Evolutionary conservation across 2,888 invertebrate species (phyloP).

Genomic region (Nesidiocoris tenuis): DNA sequence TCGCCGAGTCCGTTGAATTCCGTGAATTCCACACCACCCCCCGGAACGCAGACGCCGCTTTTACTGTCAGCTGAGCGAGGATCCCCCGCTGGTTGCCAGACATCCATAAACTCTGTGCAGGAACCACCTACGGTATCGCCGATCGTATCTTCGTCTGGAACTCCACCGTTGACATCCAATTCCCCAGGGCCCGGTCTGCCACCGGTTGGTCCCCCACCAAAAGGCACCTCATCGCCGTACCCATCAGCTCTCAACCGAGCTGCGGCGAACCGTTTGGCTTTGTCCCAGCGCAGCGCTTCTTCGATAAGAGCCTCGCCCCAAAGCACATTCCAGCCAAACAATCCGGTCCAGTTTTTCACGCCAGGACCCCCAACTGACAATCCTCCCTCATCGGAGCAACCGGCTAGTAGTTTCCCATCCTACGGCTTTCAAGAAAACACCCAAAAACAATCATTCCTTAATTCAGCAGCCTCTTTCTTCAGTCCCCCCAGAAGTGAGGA

Average conservation of each 20-base stretch:
- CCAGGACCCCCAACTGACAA: slow-evolving; percentile 13
- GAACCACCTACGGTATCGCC: background rate
- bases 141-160: slow-evolving; percentile 4
- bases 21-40: slow-evolving; percentile 16
- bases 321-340: background rate
- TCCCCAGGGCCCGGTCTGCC: slow-evolving; percentile 18
- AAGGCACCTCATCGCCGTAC: slow-evolving; percentile 17
- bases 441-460: background rate
- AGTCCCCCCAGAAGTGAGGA: background rate
- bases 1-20: slow-evolving; percentile 36
- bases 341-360: slow-evolving; percentile 16
- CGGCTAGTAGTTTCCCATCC: background rate
- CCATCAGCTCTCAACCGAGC: slow-evolving; percentile 29
- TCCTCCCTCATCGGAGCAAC: slow-evolving; percentile 11
- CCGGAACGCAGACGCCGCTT: slow-evolving; percentile 20
- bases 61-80: slow-evolving; percentile 24
- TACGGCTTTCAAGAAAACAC: background rate
- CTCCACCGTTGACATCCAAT: background rate
- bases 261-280: background rate
- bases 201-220: slow-evolving; percentile 31
- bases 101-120: background rate
- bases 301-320: slow-evolving; percentile 2
- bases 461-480: slow-evolving; percentile 29
- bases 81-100: background rate
- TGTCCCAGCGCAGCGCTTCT: slow-evolving; percentile 20